phyloP scores from a whole-genome alignment of 2,888 invertebrate genomes.

The Harmothoe impar region DNA sequence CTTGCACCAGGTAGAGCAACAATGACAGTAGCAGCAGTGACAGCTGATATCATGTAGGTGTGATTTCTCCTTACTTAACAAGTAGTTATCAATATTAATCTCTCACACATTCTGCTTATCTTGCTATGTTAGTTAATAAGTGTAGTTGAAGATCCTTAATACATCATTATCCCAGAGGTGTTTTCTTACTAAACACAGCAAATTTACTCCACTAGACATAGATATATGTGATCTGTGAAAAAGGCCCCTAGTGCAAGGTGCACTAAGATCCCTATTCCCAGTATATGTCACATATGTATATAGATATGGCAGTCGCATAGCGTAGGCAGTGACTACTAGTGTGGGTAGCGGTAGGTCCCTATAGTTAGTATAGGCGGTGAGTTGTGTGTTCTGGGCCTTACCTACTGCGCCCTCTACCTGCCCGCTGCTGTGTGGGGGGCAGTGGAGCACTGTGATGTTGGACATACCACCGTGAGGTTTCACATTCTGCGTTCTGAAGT shows the following conservation, averaged over 20 bases:
- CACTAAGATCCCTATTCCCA: too few relatives aligned
- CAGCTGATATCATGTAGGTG: too few relatives aligned
- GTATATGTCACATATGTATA: too few relatives aligned
- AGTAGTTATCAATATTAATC: too few relatives aligned
- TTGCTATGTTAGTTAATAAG: not conserved
- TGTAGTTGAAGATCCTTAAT: not conserved
- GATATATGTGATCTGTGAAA: not conserved
- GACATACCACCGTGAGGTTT: conserved; percentile 84
- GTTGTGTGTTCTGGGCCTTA: not conserved
- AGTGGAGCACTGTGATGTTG: conserved; percentile 47
- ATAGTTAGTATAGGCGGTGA: not conserved
- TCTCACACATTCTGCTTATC: not conserved
- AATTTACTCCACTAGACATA: too few relatives aligned
- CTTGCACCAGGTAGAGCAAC: not conserved
- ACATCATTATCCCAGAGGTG: too few relatives aligned
- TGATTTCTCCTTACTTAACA: too few relatives aligned
- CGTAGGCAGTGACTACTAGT: not conserved
- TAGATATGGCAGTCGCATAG: not conserved
- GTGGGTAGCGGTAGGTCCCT: not conserved
- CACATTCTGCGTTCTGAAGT: conserved; percentile 86
- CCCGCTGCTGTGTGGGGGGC: conserved; percentile 29
- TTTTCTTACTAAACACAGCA: too few relatives aligned
- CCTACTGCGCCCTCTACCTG: not conserved
- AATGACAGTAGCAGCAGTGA: not conserved
- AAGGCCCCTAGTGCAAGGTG: too few relatives aligned